A percentile compares a stretch with the other conserved stretches of the same genome.
Conservation (phyloP, 2,113 vertebrate genomes). For the Dascyllus trimaculatus region DNA sequence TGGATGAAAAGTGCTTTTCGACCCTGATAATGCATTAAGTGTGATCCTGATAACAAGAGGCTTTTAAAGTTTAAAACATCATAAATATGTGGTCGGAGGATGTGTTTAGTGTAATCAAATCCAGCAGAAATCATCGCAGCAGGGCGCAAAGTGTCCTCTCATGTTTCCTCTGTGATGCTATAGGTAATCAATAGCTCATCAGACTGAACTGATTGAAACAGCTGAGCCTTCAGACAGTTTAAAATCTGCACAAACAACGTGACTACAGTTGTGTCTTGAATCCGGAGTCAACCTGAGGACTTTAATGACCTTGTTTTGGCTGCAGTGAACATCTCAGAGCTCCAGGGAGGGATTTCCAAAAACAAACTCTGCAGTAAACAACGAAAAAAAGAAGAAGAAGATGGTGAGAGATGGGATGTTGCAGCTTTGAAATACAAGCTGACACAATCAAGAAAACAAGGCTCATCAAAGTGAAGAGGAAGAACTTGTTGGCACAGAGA, state of each 20-base stretch:
- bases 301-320: too few species aligned
- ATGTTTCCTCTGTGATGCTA: conserved; percentile 10
- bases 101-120: conserved; percentile 39
- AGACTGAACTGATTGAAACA: conserved; percentile 29
- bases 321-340: too few species aligned
- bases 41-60: conserved; percentile 29
- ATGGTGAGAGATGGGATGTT: background rate
- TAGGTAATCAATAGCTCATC: conserved; percentile 37
- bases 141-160: background rate
- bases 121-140: too few species aligned
- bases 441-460: conserved; percentile 42
- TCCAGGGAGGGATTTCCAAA: background rate
- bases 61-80: conserved; percentile 22
- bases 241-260: too few species aligned
- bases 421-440: conserved; percentile 34
- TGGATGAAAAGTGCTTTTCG: conserved; percentile 12
- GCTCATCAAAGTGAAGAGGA: conserved; percentile 26
- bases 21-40: conserved; percentile 34
- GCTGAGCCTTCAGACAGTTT: too few species aligned
- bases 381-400: background rate
- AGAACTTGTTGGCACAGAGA: conserved; percentile 29
- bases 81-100: conserved; percentile 22
- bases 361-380: conserved; percentile 12
- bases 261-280: too few species aligned
- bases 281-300: too few species aligned